phyloP scores from a whole-genome alignment of 2,888 invertebrate genomes.

The Pyrgus malvae region DNA sequence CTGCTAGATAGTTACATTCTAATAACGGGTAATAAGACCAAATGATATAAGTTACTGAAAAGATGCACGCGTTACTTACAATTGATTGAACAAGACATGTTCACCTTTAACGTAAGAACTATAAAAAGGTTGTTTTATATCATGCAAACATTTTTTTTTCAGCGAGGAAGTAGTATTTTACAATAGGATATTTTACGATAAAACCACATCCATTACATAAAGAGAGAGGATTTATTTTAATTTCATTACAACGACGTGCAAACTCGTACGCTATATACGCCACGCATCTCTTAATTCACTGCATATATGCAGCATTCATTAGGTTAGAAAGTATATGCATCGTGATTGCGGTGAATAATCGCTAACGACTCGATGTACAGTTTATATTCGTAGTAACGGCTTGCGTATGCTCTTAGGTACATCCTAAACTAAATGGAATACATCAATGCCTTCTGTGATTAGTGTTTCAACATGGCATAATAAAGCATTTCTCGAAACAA shows the following conservation, averaged over 20 bases:
- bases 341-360: constrained; percentile 16
- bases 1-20: constrained; percentile 37
- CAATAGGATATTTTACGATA: too few species aligned
- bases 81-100: not conserved
- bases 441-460: constrained; percentile 35
- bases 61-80: not conserved
- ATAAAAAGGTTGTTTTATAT: too few species aligned
- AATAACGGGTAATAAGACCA: not conserved
- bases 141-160: too few species aligned
- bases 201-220: not conserved
- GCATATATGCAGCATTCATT: constrained; percentile 26
- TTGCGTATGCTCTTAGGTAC: constrained; percentile 9
- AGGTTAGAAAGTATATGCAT: constrained; percentile 22
- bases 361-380: constrained; percentile 15
- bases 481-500: constrained; percentile 55
- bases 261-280: constrained; percentile 12
- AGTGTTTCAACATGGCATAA: constrained; percentile 41
- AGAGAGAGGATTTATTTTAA: not conserved
- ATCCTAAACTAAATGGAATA: constrained; percentile 32
- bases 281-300: constrained; percentile 21
- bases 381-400: constrained; percentile 18
- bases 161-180: too few species aligned
- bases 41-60: not conserved
- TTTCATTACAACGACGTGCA: constrained; percentile 13
- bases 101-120: too few species aligned